Conservation (phyloP, 2,113 vertebrate genomes). For the Rhea americana region DNA sequence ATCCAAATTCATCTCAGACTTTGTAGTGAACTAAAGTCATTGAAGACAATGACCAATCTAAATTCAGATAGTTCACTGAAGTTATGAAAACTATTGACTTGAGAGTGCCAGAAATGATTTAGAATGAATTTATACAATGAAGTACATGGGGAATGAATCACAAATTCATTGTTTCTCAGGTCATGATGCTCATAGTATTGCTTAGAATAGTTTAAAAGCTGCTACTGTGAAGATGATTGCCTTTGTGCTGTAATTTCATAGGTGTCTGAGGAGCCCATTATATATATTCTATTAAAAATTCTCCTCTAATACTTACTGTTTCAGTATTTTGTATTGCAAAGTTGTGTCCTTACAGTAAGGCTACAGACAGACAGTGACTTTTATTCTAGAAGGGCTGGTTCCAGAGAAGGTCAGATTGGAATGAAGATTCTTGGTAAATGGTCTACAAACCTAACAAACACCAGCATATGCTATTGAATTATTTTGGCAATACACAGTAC, state of each 20-base stretch:
- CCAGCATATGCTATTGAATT: not conserved
- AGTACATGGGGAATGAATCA: not conserved
- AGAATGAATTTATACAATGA: conserved; percentile 39
- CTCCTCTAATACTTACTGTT: not conserved
- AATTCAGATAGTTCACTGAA: not conserved
- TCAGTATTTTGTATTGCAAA: not conserved
- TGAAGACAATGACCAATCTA: conserved; percentile 25
- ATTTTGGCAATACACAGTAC: not conserved
- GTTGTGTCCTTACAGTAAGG: not conserved
- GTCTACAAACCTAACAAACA: not conserved
- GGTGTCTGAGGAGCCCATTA: not conserved
- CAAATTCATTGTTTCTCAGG: not conserved
- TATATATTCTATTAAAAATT: not conserved
- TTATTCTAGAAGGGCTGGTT: not conserved
- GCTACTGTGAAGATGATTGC: not conserved
- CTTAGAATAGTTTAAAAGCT: not conserved
- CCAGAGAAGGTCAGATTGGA: not conserved
- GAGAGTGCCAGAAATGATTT: not conserved
- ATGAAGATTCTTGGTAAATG: not conserved
- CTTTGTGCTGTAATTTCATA: not conserved
- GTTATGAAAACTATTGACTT: conserved; percentile 30
- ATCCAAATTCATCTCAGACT: not conserved
- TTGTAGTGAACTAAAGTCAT: conserved; percentile 6
- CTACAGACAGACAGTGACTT: not conserved
- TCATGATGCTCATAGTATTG: not conserved